Evolutionary conservation across 2,797 vertebrate genomes (phyloP).

Genomic region (Neosilurus mollespiculum): DNA sequence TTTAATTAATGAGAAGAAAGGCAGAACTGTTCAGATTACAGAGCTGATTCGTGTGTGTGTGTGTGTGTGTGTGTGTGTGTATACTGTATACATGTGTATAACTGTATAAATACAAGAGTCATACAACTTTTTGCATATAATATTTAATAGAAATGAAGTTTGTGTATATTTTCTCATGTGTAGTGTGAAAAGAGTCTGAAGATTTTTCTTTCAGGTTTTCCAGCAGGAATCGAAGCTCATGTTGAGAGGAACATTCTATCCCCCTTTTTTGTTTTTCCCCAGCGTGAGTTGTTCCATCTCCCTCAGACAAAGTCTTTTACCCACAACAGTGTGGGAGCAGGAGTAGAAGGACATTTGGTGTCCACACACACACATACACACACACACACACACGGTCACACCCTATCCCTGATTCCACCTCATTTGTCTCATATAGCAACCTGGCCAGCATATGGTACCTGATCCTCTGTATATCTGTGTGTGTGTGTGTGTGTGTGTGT

Average conservation of each 20-base stretch:
- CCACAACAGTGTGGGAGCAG: conserved; percentile 16
- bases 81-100: not conserved
- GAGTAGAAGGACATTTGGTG: conserved; percentile 20
- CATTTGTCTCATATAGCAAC: conserved; percentile 2
- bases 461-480: conserved; percentile 19
- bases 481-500: not conserved
- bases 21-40: conserved; percentile 55
- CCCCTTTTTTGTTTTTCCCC: conserved; percentile 28
- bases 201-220: conserved; percentile 24
- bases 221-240: conserved; percentile 43
- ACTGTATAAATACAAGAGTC: not conserved
- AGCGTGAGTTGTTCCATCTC: conserved; percentile 41
- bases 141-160: not conserved
- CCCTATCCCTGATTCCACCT: conserved; percentile 7
- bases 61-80: conserved; percentile 21
- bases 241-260: conserved; percentile 27
- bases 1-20: conserved; percentile 54
- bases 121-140: conserved; percentile 18
- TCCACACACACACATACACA: conserved; percentile 5
- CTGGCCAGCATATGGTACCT: conserved; percentile 1
- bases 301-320: conserved; percentile 32
- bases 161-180: not conserved
- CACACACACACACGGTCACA: not conserved
- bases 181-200: conserved; percentile 14
- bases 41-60: conserved; percentile 22